Conservation (phyloP, 2,797 vertebrate genomes). For the Pogoniulus pusillus region DNA sequence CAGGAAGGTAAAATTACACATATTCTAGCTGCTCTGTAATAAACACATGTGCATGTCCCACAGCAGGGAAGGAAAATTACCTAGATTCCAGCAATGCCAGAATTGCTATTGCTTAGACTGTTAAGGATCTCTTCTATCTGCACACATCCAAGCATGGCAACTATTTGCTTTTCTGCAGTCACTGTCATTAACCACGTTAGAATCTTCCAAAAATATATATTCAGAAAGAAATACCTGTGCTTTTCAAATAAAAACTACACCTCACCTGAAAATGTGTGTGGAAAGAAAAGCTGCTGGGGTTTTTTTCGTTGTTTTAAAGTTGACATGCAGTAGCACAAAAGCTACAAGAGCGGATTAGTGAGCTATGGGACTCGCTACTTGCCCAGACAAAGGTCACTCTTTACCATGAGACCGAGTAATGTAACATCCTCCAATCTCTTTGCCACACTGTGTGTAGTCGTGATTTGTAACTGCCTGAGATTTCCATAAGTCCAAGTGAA, state of each 20-base stretch:
- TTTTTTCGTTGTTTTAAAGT: not conserved
- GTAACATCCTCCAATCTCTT: too few species aligned
- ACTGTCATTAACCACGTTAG: not conserved
- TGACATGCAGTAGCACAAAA: not conserved
- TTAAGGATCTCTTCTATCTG: not conserved
- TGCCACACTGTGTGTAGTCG: not conserved
- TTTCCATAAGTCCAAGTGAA: not conserved
- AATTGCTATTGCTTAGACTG: not conserved
- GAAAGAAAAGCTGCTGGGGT: not conserved
- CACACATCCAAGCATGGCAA: not conserved
- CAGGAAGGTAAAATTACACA: conserved; percentile 28
- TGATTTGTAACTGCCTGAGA: not conserved
- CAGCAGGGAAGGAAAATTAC: not conserved
- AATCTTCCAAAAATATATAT: not conserved
- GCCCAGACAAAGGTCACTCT: not conserved
- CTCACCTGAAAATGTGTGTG: not conserved
- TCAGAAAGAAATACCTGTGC: not conserved
- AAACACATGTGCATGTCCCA: not conserved
- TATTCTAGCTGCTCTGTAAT: conserved; percentile 1
- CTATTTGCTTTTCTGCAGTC: not conserved
- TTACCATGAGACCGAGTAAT: not conserved
- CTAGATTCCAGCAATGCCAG: not conserved
- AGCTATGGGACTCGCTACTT: not conserved
- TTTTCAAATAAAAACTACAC: not conserved
- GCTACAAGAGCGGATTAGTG: not conserved